Evolutionary conservation across 2,113 vertebrate species (phyloP), one percentile per base, ranked within the genome.

Genomic region (Ochotona princeps): DNA sequence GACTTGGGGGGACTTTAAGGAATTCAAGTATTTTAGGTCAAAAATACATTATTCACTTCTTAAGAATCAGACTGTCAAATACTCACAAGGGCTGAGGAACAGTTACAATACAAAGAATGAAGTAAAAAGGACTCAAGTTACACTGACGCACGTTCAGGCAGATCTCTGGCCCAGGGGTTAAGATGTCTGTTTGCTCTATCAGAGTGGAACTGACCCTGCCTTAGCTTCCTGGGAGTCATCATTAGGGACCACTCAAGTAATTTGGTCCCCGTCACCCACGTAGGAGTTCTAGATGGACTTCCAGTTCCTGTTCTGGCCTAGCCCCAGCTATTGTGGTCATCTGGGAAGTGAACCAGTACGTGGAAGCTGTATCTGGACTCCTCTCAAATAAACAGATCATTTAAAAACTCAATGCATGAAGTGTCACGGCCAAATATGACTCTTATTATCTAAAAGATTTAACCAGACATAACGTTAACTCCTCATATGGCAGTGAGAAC

Each of bases 381-480:
- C 38, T 44, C 38, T 6, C 38, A 44, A 44, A 44, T 44, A 44
- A 44, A 44, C 38, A 44, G 38, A 44, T 44, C 38, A 44, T 44
- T 44, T 44, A 73, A 91, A 76, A 96, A 83, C 28, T 82, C 49
- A 84, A 28, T 72, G 25, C 14, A 32, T 82, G 81, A 54, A 32
- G 32, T n/a, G 23, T n/a, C 61, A 87, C 13, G 38, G 21, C 25
- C 20, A 79, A 57, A 63, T 35, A 79, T 13, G 14, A 84, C 28
- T 76, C 78, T 93, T n/a, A 84, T n/a, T 21, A 73, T 20, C 14
- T 90, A 76, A 89, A 83, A 65, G 26, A 87, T 82, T 60, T 90
- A 61, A 21, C n/a, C 66, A 93, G 18, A 57, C 14, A 78, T 26
- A 79, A 8, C 21, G 78, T 79, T 74, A 61, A 65, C 8, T n/a